Evolutionary conservation across 2,797 vertebrate genomes (phyloP).

Genomic region (Cheirogaleus major): DNA sequence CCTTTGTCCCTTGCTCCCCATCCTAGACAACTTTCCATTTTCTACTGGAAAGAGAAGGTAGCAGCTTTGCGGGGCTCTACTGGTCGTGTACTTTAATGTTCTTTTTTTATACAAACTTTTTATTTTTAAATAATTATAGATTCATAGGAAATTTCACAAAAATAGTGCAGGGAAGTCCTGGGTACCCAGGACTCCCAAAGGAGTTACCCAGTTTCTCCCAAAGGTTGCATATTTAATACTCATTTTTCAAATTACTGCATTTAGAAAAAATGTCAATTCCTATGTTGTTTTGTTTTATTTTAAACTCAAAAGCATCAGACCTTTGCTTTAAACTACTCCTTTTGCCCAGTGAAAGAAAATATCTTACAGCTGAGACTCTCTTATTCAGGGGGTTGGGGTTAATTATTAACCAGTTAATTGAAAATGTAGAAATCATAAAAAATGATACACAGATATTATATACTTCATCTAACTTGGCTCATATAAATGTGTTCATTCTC

Average conservation of each 20-base stretch:
- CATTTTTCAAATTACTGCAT: neutral
- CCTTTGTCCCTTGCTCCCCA: too few relatives aligned
- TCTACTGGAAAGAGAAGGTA: neutral
- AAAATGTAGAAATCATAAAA: neutral
- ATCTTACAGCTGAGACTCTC: neutral
- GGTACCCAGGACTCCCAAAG: too few relatives aligned
- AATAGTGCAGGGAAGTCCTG: neutral
- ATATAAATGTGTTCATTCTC: neutral
- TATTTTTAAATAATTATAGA: neutral
- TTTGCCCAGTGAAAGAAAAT: neutral
- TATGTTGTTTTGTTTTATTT: neutral
- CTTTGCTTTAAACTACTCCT: neutral
- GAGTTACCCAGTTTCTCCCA: neutral
- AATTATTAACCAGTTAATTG: neutral
- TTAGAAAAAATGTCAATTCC: neutral
- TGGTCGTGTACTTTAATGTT: neutral
- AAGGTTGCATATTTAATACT: neutral
- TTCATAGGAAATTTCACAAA: constrained; percentile 1
- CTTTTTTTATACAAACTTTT: neutral
- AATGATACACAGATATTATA: neutral
- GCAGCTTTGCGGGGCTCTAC: neutral
- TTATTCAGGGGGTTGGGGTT: neutral
- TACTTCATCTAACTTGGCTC: neutral
- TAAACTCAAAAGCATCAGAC: neutral
- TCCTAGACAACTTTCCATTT: neutral